Evolutionary conservation across 1,140 invertebrate species (phyloP), one percentile per base, ranked within the genome.

Genomic region (Heliconius hermathena): DNA sequence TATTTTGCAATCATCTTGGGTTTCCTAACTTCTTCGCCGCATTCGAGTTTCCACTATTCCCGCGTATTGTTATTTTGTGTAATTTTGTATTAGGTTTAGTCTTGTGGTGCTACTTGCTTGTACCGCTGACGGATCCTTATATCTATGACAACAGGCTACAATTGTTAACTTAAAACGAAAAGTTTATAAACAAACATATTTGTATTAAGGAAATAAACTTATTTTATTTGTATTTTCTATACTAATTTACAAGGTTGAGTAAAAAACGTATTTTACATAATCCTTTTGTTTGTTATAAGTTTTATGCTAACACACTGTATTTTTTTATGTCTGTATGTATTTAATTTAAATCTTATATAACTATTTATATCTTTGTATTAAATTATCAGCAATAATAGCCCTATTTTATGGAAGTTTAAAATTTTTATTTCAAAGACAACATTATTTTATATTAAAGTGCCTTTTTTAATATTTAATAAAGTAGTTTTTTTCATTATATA

Each of bases 1-100:
- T 98, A 3, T 99, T 99, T 91, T 99, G 98, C 92, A 99, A 99
- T 94, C 97, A 98, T 90, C 99, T 99, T 98, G 99, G 98, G 36
- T 97, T 99, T 86, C 98, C 98, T 0, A 98, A 99, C 90, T 95
- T 99, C 81, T 95, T 95, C 4, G 98, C 98, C 90, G 95, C 99
- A 4, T 89, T 96, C 66, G 95, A 96, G 29, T 97, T 97, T 86
- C 95, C 96, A 76, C 94, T 96, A 38, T 95, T 96, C 8, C 96
- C 97, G 83, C 95, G 96, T 77, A 92, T 96, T 16, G 91, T 97
- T 9, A 95, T 97, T 2, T 92, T 96, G 38, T 88, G 89, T 49
- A 91, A 97, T 8, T 98, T 98, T 93, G 87, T 98, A 20, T 74
- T 97, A 5, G 98, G 98, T 5, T 94, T 99, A 9, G 83, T 97